Evolutionary conservation across 2,888 invertebrate species (phyloP).

Genomic region (Scrobipalpa costella): DNA sequence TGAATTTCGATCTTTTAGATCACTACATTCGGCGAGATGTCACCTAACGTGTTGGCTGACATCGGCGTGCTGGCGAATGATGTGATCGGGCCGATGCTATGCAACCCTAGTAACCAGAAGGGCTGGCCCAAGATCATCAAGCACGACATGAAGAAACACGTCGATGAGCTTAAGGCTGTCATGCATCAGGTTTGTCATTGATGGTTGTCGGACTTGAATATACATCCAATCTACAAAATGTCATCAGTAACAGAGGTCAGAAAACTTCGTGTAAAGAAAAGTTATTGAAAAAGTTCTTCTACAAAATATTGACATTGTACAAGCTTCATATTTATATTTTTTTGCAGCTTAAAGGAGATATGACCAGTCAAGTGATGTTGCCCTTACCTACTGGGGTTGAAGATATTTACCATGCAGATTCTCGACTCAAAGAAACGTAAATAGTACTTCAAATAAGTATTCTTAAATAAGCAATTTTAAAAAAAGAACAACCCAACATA

Average conservation of each 20-base stretch:
- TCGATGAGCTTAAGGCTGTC: conserved; percentile 84
- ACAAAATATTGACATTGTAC: too few relatives aligned
- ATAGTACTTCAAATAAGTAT: too few relatives aligned
- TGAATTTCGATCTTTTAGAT: background rate
- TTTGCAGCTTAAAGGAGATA: conserved; percentile 87
- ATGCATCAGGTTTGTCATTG: conserved; percentile 85
- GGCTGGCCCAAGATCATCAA: conserved; percentile 88
- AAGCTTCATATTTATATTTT: background rate
- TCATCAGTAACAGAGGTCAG: too few relatives aligned
- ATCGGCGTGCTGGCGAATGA: conserved; percentile 85
- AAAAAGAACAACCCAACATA: too few relatives aligned
- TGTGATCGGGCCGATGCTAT: conserved; percentile 86
- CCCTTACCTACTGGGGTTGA: conserved; percentile 92
- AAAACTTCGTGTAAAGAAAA: too few relatives aligned
- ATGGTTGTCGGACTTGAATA: too few relatives aligned
- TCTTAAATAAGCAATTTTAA: background rate
- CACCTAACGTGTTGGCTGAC: conserved; percentile 86
- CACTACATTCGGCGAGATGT: conserved; percentile 86
- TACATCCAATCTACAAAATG: too few relatives aligned
- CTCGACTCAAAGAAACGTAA: conserved; percentile 69
- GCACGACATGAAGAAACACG: conserved; percentile 86
- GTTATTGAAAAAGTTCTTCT: too few relatives aligned
- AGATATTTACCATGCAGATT: conserved; percentile 83
- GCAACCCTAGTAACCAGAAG: conserved; percentile 85
- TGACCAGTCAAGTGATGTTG: conserved; percentile 91